These are phyloP conservation scores for Toxotes jaculatrix DNA, from an alignment of 2,113 vertebrate genomes.

Conservation along the genomic window DNA sequence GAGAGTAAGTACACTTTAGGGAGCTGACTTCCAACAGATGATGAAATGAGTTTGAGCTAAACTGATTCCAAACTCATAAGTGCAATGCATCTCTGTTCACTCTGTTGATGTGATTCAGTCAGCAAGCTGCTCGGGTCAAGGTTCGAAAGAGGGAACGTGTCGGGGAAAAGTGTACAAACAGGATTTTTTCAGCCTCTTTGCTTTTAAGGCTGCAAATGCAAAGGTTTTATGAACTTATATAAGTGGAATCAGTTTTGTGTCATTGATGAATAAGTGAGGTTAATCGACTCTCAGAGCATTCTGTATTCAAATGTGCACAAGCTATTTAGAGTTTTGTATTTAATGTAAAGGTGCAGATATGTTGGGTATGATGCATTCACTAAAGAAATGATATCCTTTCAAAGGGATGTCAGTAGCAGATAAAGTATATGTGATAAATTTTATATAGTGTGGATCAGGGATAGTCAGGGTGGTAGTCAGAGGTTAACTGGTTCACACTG, in stretches of 20 bases:
- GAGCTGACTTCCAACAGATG: constrained; percentile 52
- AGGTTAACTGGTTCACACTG: background rate
- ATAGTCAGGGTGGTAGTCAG: background rate
- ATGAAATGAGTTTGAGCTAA: constrained; percentile 71
- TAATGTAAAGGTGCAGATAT: background rate
- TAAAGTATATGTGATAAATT: background rate
- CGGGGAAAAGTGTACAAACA: background rate
- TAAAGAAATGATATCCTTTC: background rate
- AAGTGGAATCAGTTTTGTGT: background rate
- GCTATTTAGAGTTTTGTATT: too few relatives aligned
- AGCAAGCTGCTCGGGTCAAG: constrained; percentile 32
- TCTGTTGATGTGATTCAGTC: constrained; percentile 41
- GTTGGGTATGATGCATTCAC: background rate
- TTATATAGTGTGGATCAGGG: too few relatives aligned
- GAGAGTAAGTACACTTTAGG: constrained; percentile 50
- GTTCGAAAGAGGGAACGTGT: background rate
- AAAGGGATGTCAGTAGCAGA: background rate
- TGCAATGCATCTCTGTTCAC: constrained; percentile 41
- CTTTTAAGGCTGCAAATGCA: background rate
- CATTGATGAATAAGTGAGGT: background rate
- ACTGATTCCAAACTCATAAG: constrained; percentile 61
- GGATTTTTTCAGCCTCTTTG: constrained; percentile 2
- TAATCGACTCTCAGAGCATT: background rate
- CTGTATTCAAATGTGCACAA: background rate
- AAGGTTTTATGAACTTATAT: background rate